phyloP scores from a whole-genome alignment of 1,140 invertebrate species.

The Papilio dardanus region DNA sequence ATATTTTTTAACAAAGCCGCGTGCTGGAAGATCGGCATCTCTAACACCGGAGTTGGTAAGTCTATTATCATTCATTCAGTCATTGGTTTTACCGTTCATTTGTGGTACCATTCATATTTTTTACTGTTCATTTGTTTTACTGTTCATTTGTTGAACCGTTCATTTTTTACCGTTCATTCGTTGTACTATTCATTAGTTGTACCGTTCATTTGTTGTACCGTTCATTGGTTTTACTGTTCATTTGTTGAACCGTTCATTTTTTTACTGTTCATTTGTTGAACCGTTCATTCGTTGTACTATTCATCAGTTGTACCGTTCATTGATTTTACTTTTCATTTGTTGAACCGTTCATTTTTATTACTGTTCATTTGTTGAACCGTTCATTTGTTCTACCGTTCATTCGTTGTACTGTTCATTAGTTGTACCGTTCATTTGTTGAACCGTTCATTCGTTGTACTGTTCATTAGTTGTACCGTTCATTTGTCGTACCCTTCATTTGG shows the following conservation, averaged over 20 bases:
- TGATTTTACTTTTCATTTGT: no score
- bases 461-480: no score
- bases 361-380: no score
- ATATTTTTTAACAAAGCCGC: conserved; percentile 64
- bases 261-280: no score
- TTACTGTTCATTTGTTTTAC: no score
- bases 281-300: conserved; percentile 25
- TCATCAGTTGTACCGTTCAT: no score
- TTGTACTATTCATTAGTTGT: no score
- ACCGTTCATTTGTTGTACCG: conserved; percentile 20
- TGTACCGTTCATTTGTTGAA: conserved; percentile 24
- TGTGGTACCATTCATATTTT: conserved; percentile 30
- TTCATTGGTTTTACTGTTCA: no score
- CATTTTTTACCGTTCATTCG: conserved; percentile 5
- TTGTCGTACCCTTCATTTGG: conserved; percentile 28
- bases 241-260: conserved; percentile 25
- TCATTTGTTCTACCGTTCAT: no score
- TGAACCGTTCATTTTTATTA: conserved; percentile 26
- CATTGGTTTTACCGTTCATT: no score
- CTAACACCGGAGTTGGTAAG: conserved; percentile 83
- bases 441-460: no score
- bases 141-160: not conserved
- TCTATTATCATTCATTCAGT: conserved; percentile 33
- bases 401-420: conserved; percentile 32
- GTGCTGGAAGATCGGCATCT: conserved; percentile 82